Base-by-base conservation (phyloP, 2,113 vertebrate species). In the Romanogobio albipinnatus region DNA sequence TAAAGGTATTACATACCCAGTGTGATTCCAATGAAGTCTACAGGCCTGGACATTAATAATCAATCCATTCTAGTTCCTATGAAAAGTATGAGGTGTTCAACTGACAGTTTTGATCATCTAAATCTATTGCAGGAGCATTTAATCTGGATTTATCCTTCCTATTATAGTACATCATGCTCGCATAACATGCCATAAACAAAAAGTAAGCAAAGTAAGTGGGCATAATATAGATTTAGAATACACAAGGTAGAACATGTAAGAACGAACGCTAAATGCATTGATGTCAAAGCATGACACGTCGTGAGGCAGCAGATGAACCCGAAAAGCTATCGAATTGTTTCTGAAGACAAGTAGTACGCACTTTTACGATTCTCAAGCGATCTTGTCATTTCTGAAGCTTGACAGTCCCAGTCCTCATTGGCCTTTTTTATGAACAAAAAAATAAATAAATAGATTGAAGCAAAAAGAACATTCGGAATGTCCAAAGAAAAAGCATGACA, bases 21-120 rank as follows among this genome's bases (percentile, higher is more conserved):
- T 78, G 74, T 75, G 64, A 49, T 58, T 73, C 59, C 76, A 81
- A 87, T 84, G 81, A 87, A 62, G 82, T 81, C 76, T 68, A 81
- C 70, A 84, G n/a, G 51, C 17, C 76, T 76, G 78, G 70, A 61
- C 82, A 81, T 81, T 87, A 84, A 84, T 84, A 87, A 84, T 53
- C 68, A 64, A 33, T 81, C 76, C 53, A 64, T 84, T 81, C 59
- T 80, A 15, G 58, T 45, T 36, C 74, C 58, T 74, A 36, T 51
- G 29, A 45, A 66, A 51, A 84, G 73, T n/a, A 26, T 66, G 45
- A 84, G 45, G 76, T 87, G 82, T 56, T 76, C 8, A 84, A 19
- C 75, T 68, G 11, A 29, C 24, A 75, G n/a, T 49, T 26, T 19
- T 59, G 68, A 74, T 49, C 2, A 47, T 26, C 11, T 49, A 24